A percentile compares a stretch with the other conserved stretches of the same genome.
Conservation (phyloP, 2,888 invertebrate species). For the Hirtodrosophila histrioides region DNA sequence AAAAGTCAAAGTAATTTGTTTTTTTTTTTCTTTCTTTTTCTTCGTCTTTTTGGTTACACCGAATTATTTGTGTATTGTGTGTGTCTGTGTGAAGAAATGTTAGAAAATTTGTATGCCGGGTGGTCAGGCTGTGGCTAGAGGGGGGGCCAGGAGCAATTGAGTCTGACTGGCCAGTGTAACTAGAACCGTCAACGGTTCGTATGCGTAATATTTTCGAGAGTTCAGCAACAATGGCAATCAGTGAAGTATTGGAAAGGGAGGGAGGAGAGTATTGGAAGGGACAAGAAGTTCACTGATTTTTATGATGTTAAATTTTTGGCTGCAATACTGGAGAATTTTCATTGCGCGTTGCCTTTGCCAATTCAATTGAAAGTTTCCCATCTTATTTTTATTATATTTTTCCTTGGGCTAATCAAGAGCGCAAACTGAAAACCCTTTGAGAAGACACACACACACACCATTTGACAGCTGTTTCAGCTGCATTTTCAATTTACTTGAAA, state of each 20-base stretch:
- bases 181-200: constrained; percentile 40
- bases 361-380: constrained; percentile 55
- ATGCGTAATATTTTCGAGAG: constrained; percentile 54
- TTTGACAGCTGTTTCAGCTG: constrained; percentile 53
- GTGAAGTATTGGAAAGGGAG: constrained; percentile 5
- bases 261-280: background rate
- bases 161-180: constrained; percentile 39
- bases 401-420: constrained; percentile 48
- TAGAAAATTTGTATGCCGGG: constrained; percentile 3
- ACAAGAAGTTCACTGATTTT: constrained; percentile 47
- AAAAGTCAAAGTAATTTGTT: constrained; percentile 64
- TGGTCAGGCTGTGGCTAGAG: background rate
- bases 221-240: constrained; percentile 57
- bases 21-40: constrained; percentile 10
- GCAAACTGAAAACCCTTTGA: constrained; percentile 38
- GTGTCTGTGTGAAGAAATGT: constrained; percentile 2
- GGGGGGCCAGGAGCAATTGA: constrained; percentile 30
- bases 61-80: constrained; percentile 59
- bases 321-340: constrained; percentile 42
- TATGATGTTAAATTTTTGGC: constrained; percentile 45
- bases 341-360: constrained; percentile 26
- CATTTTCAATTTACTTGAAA: constrained; percentile 56
- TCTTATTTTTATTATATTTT: constrained; percentile 16
- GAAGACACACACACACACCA: constrained; percentile 1
- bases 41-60: constrained; percentile 3